A percentile compares a stretch with the other conserved stretches of the same genome.
These are phyloP conservation scores for Drosophila hamatofila DNA, from an alignment of 2,888 invertebrate genomes.

Conservation along the genomic window DNA sequence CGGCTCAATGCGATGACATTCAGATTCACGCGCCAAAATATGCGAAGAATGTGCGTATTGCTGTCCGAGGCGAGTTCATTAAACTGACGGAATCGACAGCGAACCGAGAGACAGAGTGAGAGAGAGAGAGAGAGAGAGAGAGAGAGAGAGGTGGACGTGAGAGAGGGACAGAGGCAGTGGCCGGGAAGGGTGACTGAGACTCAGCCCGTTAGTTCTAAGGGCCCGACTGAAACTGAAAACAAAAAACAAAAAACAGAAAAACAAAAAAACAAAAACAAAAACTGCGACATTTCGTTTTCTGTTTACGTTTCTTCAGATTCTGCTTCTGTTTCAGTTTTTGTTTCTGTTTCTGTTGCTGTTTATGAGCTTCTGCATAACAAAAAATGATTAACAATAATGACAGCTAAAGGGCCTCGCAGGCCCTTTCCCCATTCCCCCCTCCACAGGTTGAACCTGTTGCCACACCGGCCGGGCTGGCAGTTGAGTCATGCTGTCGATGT, in stretches of 20 bases:
- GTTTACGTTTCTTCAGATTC: conserved; percentile 34
- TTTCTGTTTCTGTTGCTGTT: conserved; percentile 24
- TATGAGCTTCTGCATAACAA: conserved; percentile 24
- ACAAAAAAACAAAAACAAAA: conserved; percentile 3
- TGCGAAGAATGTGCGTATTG: conserved; percentile 67
- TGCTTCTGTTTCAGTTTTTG: conserved; percentile 4
- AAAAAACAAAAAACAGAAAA: conserved; percentile 21
- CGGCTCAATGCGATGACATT: conserved; percentile 27
- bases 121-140: no score
- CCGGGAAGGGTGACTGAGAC: neutral
- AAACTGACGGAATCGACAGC: conserved; percentile 34
- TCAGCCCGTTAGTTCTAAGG: conserved; percentile 38
- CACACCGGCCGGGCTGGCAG: conserved; percentile 27
- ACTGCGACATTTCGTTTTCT: conserved; percentile 69
- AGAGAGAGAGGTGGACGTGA: neutral
- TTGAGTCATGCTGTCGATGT: conserved; percentile 57
- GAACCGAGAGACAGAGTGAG: no score
- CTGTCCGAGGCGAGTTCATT: conserved; percentile 39
- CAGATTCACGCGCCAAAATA: conserved; percentile 45
- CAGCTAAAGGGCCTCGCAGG: conserved; percentile 15
- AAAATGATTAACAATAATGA: conserved; percentile 6
- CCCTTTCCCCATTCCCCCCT: conserved; percentile 1
- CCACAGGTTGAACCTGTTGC: conserved; percentile 60
- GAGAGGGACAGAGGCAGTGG: neutral
- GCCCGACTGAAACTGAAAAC: conserved; percentile 66